Percentiles rank a stretch among this genome's conserved stretches.
These are phyloP conservation scores for Catocala sponsa DNA, from an alignment of 2,888 invertebrate genomes.

Conservation along the genomic window DNA sequence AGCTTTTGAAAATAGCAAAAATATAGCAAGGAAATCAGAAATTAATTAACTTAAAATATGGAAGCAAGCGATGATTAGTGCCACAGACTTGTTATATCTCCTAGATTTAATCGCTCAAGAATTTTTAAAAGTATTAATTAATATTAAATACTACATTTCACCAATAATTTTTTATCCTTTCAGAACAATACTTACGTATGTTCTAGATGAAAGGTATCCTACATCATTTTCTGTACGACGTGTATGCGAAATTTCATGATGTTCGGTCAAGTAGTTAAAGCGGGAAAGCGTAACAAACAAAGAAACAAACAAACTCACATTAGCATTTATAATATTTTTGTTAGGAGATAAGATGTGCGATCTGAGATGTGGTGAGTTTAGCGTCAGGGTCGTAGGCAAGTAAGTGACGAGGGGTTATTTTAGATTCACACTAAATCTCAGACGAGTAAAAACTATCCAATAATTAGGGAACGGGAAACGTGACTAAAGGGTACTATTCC, in stretches of 20 bases:
- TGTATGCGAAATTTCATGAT: no score
- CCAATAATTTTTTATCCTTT: no score
- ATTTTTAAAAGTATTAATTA: conserved; percentile 18
- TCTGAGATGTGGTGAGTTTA: conserved; percentile 29
- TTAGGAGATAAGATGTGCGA: background rate
- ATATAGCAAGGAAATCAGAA: conserved; percentile 42
- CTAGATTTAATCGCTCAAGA: conserved; percentile 20
- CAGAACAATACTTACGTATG: no score
- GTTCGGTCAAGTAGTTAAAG: no score
- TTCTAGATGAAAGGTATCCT: no score
- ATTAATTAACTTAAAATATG: conserved; percentile 48
- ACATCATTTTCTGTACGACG: no score
- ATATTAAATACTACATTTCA: no score
- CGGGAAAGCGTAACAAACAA: no score
- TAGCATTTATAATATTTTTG: no score
- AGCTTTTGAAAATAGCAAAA: conserved; percentile 29
- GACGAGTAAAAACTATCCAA: conserved; percentile 25
- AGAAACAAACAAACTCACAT: no score
- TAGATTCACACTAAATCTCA: conserved; percentile 42
- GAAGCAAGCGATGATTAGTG: conserved; percentile 29
- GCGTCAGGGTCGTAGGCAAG: conserved; percentile 49
- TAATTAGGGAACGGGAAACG: no score
- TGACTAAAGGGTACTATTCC: no score
- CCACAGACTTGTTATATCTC: conserved; percentile 17
- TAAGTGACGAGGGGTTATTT: conserved; percentile 62